Conservation (phyloP, 2,113 vertebrate genomes). For the Sinocyclocheilus rhinocerous region DNA sequence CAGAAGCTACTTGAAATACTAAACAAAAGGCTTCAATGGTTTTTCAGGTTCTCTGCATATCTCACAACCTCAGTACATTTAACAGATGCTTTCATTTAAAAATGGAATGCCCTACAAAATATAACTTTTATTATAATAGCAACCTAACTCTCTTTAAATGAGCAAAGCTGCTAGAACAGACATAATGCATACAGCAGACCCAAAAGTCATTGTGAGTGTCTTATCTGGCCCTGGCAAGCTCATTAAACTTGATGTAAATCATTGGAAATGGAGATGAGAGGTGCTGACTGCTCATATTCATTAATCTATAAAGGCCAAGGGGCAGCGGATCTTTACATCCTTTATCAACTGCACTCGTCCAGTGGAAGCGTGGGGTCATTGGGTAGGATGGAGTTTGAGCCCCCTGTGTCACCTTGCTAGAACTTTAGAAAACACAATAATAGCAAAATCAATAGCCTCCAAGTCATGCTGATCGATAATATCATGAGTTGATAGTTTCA, state of each 20-base stretch:
- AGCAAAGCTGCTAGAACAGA: not conserved
- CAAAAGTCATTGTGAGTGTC: slow-evolving; percentile 25
- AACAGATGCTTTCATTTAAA: not conserved
- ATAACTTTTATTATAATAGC: not conserved
- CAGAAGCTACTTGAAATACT: slow-evolving; percentile 3
- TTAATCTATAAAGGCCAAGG: slow-evolving; percentile 63
- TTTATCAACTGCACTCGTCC: slow-evolving; percentile 59
- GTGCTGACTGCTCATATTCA: slow-evolving; percentile 56
- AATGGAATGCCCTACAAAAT: not conserved
- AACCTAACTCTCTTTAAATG: not conserved
- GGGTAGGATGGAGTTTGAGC: slow-evolving; percentile 37
- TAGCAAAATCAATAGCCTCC: slow-evolving; percentile 61
- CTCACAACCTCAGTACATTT: not conserved
- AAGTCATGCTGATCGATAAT: slow-evolving; percentile 50
- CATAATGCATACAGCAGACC: slow-evolving; percentile 3
- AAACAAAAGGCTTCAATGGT: not conserved
- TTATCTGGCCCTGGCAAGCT: slow-evolving; percentile 30
- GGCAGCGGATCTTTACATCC: slow-evolving; percentile 62
- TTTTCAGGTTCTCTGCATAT: not conserved
- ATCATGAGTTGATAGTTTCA: slow-evolving; percentile 43
- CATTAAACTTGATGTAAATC: slow-evolving; percentile 57
- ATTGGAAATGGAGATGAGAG: slow-evolving; percentile 64
- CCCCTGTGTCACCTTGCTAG: slow-evolving; percentile 35
- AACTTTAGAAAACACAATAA: slow-evolving; percentile 63
- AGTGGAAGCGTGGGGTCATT: slow-evolving; percentile 46